A percentile compares a stretch with the other conserved stretches of the same genome.
Conservation (phyloP, 1,140 invertebrate species). For the Lasaia peninsularis region DNA sequence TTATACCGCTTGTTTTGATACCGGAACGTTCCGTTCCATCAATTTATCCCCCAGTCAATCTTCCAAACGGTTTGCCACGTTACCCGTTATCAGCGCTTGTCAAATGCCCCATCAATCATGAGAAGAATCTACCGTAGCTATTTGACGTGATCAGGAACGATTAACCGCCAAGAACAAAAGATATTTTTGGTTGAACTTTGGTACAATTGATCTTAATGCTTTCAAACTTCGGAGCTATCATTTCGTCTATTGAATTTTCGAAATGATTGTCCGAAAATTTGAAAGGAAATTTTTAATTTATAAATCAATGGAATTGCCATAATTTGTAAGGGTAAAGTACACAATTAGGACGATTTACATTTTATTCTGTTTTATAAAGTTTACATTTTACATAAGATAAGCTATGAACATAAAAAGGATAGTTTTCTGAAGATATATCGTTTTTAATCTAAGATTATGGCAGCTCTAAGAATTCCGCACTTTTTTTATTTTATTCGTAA, state of each 20-base stretch:
- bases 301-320: slow-evolving; percentile 13
- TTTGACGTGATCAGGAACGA: slow-evolving; percentile 46
- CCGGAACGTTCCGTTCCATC: slow-evolving; percentile 45
- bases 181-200: slow-evolving; percentile 50
- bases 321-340: slow-evolving; percentile 4
- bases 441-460: slow-evolving; percentile 18
- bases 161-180: slow-evolving; percentile 51
- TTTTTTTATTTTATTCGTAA: slow-evolving; percentile 47
- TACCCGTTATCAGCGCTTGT: slow-evolving; percentile 55
- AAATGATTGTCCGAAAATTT: slow-evolving; percentile 23
- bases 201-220: slow-evolving; percentile 32
- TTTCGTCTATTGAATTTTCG: slow-evolving; percentile 14
- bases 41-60: slow-evolving; percentile 60
- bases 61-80: slow-evolving; percentile 58
- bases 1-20: slow-evolving; percentile 50
- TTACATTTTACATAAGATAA: background rate
- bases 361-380: background rate
- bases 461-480: slow-evolving; percentile 47
- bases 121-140: slow-evolving; percentile 42
- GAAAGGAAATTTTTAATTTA: slow-evolving; percentile 22
- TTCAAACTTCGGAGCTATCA: slow-evolving; percentile 26
- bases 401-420: background rate
- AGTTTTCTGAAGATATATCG: slow-evolving; percentile 1
- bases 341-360: background rate
- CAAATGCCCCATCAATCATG: slow-evolving; percentile 66